These are phyloP conservation scores for Cybosia mesomella DNA, from an alignment of 2,888 invertebrate genomes.

Conservation along the genomic window DNA sequence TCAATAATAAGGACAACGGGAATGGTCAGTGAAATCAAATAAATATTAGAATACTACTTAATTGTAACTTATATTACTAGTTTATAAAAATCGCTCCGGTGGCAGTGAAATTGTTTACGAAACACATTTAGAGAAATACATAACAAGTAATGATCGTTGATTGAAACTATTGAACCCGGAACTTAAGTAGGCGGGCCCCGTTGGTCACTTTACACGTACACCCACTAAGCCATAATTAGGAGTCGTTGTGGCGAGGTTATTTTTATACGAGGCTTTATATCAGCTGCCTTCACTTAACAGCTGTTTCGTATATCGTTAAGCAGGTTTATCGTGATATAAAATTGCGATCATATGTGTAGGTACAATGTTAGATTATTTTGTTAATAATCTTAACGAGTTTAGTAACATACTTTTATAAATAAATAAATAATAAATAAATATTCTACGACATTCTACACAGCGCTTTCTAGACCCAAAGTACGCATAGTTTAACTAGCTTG, in stretches of 20 bases:
- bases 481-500: too few species aligned
- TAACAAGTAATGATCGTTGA: background rate
- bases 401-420: background rate
- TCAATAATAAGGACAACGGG: too few species aligned
- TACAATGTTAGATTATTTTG: conserved; percentile 3
- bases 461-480: too few species aligned
- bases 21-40: too few species aligned
- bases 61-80: too few species aligned
- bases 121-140: background rate
- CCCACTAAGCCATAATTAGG: conserved; percentile 52
- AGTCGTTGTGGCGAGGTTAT: conserved; percentile 49
- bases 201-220: conserved; percentile 49
- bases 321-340: conserved; percentile 16
- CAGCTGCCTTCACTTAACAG: conserved; percentile 26
- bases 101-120: background rate
- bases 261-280: conserved; percentile 31
- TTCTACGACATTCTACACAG: too few species aligned
- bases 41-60: too few species aligned
- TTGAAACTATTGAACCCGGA: conserved; percentile 50
- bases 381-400: background rate
- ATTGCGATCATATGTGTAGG: background rate
- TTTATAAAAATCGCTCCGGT: too few species aligned
- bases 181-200: conserved; percentile 52
- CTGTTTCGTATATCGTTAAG: conserved; percentile 20
- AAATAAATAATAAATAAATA: too few species aligned